Conservation (phyloP, 2,113 vertebrate genomes). For the Stegostoma tigrinum region DNA sequence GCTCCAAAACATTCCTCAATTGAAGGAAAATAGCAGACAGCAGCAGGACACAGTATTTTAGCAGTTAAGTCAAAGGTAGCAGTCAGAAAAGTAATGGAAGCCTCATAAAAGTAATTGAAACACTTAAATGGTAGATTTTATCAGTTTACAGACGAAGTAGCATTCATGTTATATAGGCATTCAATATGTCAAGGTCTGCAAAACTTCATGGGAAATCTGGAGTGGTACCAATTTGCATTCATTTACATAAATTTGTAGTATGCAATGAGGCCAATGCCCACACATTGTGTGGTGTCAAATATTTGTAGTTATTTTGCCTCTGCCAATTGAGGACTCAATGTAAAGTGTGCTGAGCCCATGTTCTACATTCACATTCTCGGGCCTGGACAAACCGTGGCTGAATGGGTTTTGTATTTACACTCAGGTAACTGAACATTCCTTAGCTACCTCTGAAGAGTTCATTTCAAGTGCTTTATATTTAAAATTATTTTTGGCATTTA, state of each 20-base stretch:
- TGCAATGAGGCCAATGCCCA: not conserved
- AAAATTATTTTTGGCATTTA: not conserved
- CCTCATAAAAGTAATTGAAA: not conserved
- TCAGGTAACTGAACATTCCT: not conserved
- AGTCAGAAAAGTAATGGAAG: not conserved
- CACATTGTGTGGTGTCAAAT: not conserved
- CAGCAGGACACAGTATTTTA: not conserved
- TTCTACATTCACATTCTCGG: not conserved
- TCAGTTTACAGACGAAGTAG: not conserved
- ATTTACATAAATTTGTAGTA: slow-evolving; percentile 21
- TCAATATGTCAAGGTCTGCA: not conserved
- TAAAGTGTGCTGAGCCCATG: not conserved
- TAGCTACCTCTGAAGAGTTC: not conserved
- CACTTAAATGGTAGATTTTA: not conserved
- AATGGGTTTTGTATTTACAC: not conserved
- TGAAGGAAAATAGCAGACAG: not conserved
- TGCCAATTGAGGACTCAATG: not conserved
- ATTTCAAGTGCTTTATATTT: not conserved
- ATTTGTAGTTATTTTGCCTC: not conserved
- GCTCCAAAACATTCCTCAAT: not conserved
- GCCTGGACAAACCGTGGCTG: not conserved
- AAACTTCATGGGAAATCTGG: not conserved
- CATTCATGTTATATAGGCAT: not conserved
- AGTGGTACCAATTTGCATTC: slow-evolving; percentile 16
- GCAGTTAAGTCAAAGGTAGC: not conserved